Base-by-base conservation (phyloP, 2,797 vertebrate species). In the Chloroceryle amazona region DNA sequence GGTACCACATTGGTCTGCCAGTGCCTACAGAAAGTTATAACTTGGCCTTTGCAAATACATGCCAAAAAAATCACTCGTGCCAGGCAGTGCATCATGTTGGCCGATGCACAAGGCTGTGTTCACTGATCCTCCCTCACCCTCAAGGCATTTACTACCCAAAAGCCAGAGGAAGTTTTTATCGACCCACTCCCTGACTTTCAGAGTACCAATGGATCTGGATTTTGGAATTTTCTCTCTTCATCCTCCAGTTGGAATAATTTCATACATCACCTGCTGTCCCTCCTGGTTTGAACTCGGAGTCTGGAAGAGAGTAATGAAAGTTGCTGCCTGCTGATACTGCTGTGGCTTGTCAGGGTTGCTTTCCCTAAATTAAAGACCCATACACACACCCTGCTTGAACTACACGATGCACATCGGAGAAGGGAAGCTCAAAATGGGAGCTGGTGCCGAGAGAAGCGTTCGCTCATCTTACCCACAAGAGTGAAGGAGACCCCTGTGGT, bases 41-140 rank as follows among this genome's bases (percentile, higher is more conserved):
- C 9, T 25, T 3, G 7, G 23, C 57, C 41, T 83, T 91, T 46
- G 29, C 58, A 71, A 78, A 96, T 68, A 52, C 6, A 11, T 0
- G 2, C 0, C 0, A 47, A 52, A 52, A 52, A 29, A 61, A 41
- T 49, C 46, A 7, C 46, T 62, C 14, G 15, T 58, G 37, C 29
- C 72, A 57, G 57, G 37, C 2, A 1, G 11, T 12, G 14, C 0
- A 0, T 74, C 49, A 14, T 0, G 0, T n/a, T 47, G 46, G 1
- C 39, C 4, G 11, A 35, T 55, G 39, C 14, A 10, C 19, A 5
- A n/a, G 26, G 31, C 57, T 74, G 33, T 44, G 46, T 57, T 54
- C 54, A 11, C 18, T 11, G 63, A 55, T 33, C 28, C 21, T 63
- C 37, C 29, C 33, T 37, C 15, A 46, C 1, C 5, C 20, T 22